Base-by-base conservation (phyloP, 2,113 vertebrate species). In the Zosterops borbonicus region DNA sequence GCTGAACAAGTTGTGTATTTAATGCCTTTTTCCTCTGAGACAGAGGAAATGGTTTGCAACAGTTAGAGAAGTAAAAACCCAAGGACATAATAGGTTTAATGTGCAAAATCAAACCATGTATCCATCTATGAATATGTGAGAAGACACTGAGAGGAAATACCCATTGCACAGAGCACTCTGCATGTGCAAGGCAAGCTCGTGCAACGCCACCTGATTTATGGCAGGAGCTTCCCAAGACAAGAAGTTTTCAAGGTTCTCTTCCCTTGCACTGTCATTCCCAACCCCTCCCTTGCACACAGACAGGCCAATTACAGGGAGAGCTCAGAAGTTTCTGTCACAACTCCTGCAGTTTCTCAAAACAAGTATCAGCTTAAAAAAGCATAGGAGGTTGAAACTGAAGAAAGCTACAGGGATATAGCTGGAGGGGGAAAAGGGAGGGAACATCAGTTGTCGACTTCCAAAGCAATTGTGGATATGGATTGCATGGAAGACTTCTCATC, bases 241-340 rank as follows among this genome's bases (percentile, higher is more conserved):
- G 60, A 35, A 47, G 47, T 83, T 90, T 84, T 82, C 76, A 62
- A 65, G 44, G n/a, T 60, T 93, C 62, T 93, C 28, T 87, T 95
- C 39, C 63, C 55, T 87, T 91, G 59, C 69, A 35, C 35, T 94
- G 93, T 90, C 92, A 86, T 94, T 94, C 63, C 56, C 88, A 92
- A 17, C 58, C 53, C 69, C 75, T 94, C 85, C 71, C 14, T 86
- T 71, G 75, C 69, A 95, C 84, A 55, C 3, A 76, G 62, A 55
- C 37, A 77, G 60, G 63, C 93, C 96, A 94, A 88, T 97, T 97
- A 97, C 83, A 52, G 42, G 64, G 41, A 63, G 59, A 92, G 60
- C 77, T 94, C 83, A 77, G 87, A 92, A 95, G 81, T 91, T 95
- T 83, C 93, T 96, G 94, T 96, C 96, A 92, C 92, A 84, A 71